A percentile compares a stretch with the other conserved stretches of the same genome.
phyloP scores from a whole-genome alignment of 1,140 invertebrate species.

The Elymnias hypermnestra region DNA sequence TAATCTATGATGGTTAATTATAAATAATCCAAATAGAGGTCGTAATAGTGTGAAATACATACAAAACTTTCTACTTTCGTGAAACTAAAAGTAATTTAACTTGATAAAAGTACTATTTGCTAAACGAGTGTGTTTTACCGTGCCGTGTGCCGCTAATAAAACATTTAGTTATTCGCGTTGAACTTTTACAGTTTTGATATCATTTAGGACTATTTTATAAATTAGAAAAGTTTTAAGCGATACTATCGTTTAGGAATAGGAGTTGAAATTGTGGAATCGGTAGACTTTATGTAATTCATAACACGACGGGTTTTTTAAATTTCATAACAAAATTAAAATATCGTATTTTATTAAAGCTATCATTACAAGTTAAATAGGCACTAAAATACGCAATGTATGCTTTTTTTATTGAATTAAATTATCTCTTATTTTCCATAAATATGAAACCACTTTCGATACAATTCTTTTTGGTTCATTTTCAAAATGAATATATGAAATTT shows the following conservation, averaged over 20 bases:
- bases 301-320: no score
- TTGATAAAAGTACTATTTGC: conserved; percentile 39
- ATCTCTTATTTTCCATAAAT: no score
- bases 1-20: no score
- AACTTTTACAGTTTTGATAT: conserved; percentile 30
- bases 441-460: no score
- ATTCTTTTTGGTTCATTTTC: no score
- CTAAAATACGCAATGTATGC: no score
- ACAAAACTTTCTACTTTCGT: conserved; percentile 33
- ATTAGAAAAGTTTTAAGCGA: conserved; percentile 33
- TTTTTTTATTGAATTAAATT: no score
- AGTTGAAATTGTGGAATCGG: conserved; percentile 7
- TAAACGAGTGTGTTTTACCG: conserved; percentile 35
- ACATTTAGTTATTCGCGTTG: conserved; percentile 33
- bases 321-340: neutral
- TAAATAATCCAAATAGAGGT: conserved; percentile 24
- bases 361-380: no score
- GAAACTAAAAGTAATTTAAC: conserved; percentile 37
- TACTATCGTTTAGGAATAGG: conserved; percentile 23
- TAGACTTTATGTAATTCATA: no score
- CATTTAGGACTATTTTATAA: conserved; percentile 31
- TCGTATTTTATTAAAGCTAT: no score
- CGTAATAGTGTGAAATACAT: conserved; percentile 23
- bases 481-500: no score
- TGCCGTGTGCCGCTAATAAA: conserved; percentile 32